Evolutionary conservation across 2,797 vertebrate genomes (phyloP).

Genomic region (Parotocinclus haroldoi): DNA sequence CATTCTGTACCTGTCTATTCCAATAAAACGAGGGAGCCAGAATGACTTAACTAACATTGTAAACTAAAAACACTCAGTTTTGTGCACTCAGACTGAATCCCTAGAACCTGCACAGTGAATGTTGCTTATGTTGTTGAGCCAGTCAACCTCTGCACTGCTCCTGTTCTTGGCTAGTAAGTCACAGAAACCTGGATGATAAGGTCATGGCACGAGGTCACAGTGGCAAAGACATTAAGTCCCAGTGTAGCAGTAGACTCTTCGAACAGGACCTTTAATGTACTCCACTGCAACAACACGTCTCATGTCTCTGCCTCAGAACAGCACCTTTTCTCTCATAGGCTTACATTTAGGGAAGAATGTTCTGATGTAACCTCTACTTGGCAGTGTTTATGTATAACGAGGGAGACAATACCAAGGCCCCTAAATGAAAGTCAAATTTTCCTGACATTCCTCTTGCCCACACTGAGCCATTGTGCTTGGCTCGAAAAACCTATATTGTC

Average conservation of each 20-base stretch:
- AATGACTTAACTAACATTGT: neutral
- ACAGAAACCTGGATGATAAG: slow-evolving; percentile 17
- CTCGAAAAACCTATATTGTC: neutral
- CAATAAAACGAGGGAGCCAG: slow-evolving; percentile 11
- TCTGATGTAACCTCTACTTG: slow-evolving; percentile 23
- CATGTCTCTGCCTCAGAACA: neutral
- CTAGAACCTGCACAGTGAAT: slow-evolving; percentile 1
- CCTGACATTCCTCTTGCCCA: slow-evolving; percentile 20
- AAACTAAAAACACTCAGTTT: too few relatives aligned
- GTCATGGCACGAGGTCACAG: slow-evolving; percentile 32
- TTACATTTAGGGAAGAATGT: slow-evolving; percentile 26
- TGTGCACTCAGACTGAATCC: neutral
- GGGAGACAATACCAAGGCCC: slow-evolving; percentile 18
- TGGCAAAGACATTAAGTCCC: slow-evolving; percentile 7
- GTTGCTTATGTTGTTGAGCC: slow-evolving; percentile 16
- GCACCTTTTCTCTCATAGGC: slow-evolving; percentile 11
- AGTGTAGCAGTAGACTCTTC: slow-evolving; percentile 10
- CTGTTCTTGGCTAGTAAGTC: too few relatives aligned
- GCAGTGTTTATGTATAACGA: slow-evolving; percentile 28
- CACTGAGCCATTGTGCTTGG: neutral
- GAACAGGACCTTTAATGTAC: slow-evolving; percentile 25
- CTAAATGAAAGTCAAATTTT: slow-evolving; percentile 30
- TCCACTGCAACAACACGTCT: slow-evolving; percentile 16
- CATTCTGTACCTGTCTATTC: neutral
- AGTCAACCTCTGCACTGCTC: slow-evolving; percentile 12